Percentiles rank a stretch among this genome's conserved stretches.
Evolutionary conservation across 1,140 invertebrate genomes (phyloP).

Genomic region (Drosophila melanogaster): Release_6_plus_ISO1_MT NT_033777.3:27619001-27619500

Average conservation of each 20-base stretch:
- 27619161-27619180: conserved; percentile 6
- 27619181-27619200: conserved; percentile 37
- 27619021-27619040: conserved; percentile 80
- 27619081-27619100: background rate
- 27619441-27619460: no score
- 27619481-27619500: no score
- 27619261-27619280: conserved; percentile 22
- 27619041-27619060: conserved; percentile 20
- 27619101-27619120: conserved; percentile 29
- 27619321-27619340: background rate
- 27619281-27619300: conserved; percentile 14
- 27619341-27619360: no score
- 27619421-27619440: no score
- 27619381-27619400: background rate
- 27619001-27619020: conserved; percentile 69
- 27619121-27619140: conserved; percentile 32
- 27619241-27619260: conserved; percentile 38
- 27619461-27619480: no score
- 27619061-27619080: background rate
- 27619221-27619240: conserved; percentile 59
- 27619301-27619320: background rate
- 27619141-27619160: conserved; percentile 30
- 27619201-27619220: conserved; percentile 57
- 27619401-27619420: no score
- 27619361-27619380: no score